Evolutionary conservation across 2,113 vertebrate genomes (phyloP), one percentile per base, ranked within the genome.

Genomic region (Onychorhynchus coronatus): DNA sequence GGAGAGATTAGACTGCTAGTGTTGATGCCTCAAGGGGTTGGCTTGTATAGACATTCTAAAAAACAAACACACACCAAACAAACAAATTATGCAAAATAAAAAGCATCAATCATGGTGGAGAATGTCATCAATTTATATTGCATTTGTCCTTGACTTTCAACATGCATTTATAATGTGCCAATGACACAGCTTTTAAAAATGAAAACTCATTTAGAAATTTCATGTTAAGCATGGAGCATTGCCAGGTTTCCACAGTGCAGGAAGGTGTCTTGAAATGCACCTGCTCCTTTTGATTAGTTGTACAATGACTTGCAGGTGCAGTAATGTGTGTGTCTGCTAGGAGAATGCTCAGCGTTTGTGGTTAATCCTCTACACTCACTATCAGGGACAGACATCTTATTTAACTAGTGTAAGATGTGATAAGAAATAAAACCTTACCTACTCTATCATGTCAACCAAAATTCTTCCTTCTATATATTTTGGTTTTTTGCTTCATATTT

Each of bases 11-110:
- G 67, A 47, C 44, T 46, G n/a, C 35, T 92, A 20, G 20, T 82
- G 63, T 89, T 91, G 58, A 78, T 94, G 61, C 85, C 72, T 93
- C 66, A 44, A 95, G 71, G 68, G 72, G 78, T 81, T 96, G 73
- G 72, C 44, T 95, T 75, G 65, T 82, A 91, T 37, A 96, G 56
- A 75, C 23, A 27, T 70, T 56, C 56, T 66, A 50, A 90, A 90
- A 95, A 66, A 11, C 35, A 92, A 92, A 81, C 18, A 91, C 55
- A 88, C 16, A 75, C 46, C 15, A 89, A 95, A 93, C 55, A 96
- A 94, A 88, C 50, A 88, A 91, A 89, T 88, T 91, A 95, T 66
- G 55, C 37, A 92, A 95, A 94, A 88, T 75, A 93, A 93, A 42
- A 35, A 90, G 39, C 67, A 93, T 44, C 67, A 93, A 71, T 95